Base-by-base conservation (phyloP, 1,140 invertebrate genomes). In the Agraylea sexmaculata region DNA sequence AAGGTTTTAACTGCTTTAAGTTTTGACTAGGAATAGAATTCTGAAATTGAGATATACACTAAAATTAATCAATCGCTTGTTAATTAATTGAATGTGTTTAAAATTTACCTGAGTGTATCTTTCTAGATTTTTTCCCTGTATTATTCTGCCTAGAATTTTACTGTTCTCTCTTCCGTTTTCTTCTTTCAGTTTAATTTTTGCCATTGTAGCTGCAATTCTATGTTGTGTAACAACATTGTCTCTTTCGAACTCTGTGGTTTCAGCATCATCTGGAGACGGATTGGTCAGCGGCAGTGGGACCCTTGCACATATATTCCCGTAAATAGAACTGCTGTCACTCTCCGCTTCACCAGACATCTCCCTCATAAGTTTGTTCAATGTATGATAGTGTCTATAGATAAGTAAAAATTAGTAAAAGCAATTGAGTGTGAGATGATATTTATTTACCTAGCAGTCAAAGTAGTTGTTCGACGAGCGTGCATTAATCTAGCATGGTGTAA, bases 1-100 rank as follows among this genome's bases (percentile, higher is more conserved):
- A 69, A 45, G 51, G 71, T 69, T 68, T 77, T 53, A 71, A 66
- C 55, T 63, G 78, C 52, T 65, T 69, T 36, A 70, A 54, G 53
- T 73, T 77, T 57, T 74, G 70, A 49, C 65, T 68, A 17, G 70
- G 69, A 45, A 74, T 73, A 11, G 63, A 42, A 10, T 60, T 56
- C 64, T 68, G 55, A 27, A 57, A 60, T n/a, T n/a, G n/a, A n/a
- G n/a, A 51, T 11, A 46, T 10, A 49, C 44, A 33, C 33, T 3
- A 43, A 10, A 35, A 37, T 41, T 37, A 19, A 6, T 19, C 39
- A 17, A 11, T 5, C 20, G 20, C 17, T 10, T 25, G 21, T 5
- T 8, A 37, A 25, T 11, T 21, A 37, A 5, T 23, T 11, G 10
- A 11, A 27, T 15, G 11, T 39, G 22, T 39, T 6, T 8, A 28